Base-by-base conservation (phyloP, 2,797 vertebrate species). In the Lophotriccus pileatus region DNA sequence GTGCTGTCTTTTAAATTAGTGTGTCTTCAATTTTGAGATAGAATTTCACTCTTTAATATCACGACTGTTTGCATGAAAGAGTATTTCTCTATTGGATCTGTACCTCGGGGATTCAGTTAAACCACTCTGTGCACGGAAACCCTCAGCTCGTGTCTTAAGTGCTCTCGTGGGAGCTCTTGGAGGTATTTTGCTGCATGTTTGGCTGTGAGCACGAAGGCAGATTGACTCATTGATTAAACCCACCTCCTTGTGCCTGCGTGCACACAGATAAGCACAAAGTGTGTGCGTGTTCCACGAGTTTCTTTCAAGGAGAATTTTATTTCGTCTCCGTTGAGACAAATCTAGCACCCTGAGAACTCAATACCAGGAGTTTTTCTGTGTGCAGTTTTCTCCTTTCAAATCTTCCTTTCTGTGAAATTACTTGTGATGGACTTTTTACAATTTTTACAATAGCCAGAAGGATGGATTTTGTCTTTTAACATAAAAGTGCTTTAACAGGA, bases 171-270 rank as follows among this genome's bases (percentile, higher is more conserved):
- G 93, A 95, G 69, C 1, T 5, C 63, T 87, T 82, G 69, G 84
- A 80, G 93, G 46, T 88, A 74, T 49, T 39, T 39, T 50, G 85
- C 83, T 87, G 77, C 0, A 0, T 83, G 44, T 90, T 96, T 91
- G 88, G 92, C 90, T 95, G 72, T 27, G 72, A 95, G 68, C 0
- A 0, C 59, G 74, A 78, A 64, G 93, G 87, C 88, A 94, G 91
- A 92, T 75, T 80, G 87, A 78, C 67, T 97, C 85, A 18, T 19
- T 90, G 83, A 83, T 97, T 94, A 91, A 96, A 94, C 56, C 62
- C 72, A 80, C 81, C 53, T 80, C 84, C 93, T 74, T 66, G 70
- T 60, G 53, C 80, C 67, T 3, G 7, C 34, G 7, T 3, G 5
- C 27, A 30, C 60, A 67, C 44, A 81, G 79, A 66, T 68, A 92